Evolutionary conservation across 2,797 vertebrate genomes (phyloP).

Genomic region (Avahi laniger): DNA sequence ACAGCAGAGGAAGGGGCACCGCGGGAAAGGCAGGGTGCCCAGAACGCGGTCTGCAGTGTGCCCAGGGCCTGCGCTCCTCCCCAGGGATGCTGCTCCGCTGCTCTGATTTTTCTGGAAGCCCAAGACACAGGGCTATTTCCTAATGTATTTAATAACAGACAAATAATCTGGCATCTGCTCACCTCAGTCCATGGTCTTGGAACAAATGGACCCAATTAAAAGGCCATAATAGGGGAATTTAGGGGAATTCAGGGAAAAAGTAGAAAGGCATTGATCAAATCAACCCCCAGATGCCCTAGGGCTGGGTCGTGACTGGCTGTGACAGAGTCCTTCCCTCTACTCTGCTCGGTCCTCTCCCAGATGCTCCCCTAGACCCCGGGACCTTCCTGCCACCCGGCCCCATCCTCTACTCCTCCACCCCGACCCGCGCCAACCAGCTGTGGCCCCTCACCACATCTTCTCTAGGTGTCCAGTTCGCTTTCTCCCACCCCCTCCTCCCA

Average conservation of each 20-base stretch:
- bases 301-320: not conserved
- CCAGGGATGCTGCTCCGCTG: not conserved
- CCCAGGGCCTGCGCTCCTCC: not conserved
- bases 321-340: not conserved
- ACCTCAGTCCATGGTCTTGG: not conserved
- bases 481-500: not conserved
- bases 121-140: constrained; percentile 48
- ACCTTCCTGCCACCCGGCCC: rapidly evolving
- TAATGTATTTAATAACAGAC: constrained; percentile 61
- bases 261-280: constrained; percentile 48
- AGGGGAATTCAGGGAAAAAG: constrained; percentile 42
- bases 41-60: not conserved
- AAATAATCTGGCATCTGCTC: constrained; percentile 57
- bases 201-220: constrained; percentile 68
- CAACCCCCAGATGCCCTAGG: not conserved
- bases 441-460: not conserved
- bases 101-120: not conserved
- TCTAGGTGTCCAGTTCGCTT: not conserved
- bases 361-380: not conserved
- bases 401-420: not conserved
- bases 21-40: not conserved
- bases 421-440: not conserved
- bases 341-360: not conserved
- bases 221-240: constrained; percentile 46
- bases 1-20: not conserved